Conservation (phyloP, 2,113 vertebrate genomes). For the Gasterosteus aculeatus region DNA sequence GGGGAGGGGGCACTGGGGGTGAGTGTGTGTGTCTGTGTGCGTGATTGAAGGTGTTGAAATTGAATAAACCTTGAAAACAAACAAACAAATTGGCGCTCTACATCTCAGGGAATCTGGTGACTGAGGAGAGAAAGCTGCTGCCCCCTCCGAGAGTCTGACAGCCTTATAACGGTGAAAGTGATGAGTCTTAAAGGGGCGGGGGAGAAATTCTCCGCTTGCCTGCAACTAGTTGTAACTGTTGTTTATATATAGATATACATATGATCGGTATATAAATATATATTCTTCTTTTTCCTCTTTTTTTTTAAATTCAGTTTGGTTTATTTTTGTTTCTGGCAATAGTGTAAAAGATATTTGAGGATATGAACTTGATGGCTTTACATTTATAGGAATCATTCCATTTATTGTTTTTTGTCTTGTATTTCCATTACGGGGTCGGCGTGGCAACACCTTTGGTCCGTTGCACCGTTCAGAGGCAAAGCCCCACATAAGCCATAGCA, state of each 20-base stretch:
- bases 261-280: constrained; percentile 78
- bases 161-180: constrained; percentile 71
- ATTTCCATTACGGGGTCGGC: constrained; percentile 34
- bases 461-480: constrained; percentile 41
- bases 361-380: constrained; percentile 67
- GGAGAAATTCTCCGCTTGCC: constrained; percentile 72
- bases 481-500: constrained; percentile 51
- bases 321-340: constrained; percentile 72
- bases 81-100: constrained; percentile 74
- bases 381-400: constrained; percentile 74
- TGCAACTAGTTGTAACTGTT: constrained; percentile 79
- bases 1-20: constrained; percentile 24
- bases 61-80: constrained; percentile 69
- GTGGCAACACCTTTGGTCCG: constrained; percentile 23
- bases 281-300: constrained; percentile 61
- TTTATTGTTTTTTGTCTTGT: constrained; percentile 50
- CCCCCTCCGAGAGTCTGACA: constrained; percentile 75
- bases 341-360: constrained; percentile 74
- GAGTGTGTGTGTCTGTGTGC: constrained; percentile 32
- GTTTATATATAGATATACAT: constrained; percentile 83
- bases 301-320: constrained; percentile 66
- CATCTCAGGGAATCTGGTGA: constrained; percentile 86
- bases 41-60: constrained; percentile 60
- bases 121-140: constrained; percentile 79
- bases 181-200: constrained; percentile 62